A percentile compares a stretch with the other conserved stretches of the same genome.
Evolutionary conservation across 2,797 vertebrate species (phyloP).

Genomic region (Gymnocypris eckloni): DNA sequence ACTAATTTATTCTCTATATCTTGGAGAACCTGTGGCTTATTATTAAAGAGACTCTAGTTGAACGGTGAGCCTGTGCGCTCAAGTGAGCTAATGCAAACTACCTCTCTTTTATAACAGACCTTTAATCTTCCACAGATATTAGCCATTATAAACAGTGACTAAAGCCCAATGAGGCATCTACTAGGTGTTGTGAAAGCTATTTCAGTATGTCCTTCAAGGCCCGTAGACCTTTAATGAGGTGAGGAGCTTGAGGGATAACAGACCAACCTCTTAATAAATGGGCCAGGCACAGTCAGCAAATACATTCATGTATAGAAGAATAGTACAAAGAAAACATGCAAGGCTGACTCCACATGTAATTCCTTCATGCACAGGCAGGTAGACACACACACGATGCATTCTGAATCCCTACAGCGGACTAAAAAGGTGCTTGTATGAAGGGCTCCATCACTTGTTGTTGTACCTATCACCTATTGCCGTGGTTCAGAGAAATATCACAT

Average conservation of each 20-base stretch:
- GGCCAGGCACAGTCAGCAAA: slow-evolving; percentile 17
- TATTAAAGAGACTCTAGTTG: neutral
- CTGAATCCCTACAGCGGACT: neutral
- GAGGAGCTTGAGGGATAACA: slow-evolving; percentile 29
- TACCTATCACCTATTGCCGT: neutral
- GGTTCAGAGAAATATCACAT: slow-evolving; percentile 21
- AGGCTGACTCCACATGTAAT: neutral
- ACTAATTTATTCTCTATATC: neutral
- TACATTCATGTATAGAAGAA: neutral
- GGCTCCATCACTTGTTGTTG: slow-evolving; percentile 3
- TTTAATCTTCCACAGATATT: slow-evolving; percentile 26
- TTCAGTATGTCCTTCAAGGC: slow-evolving; percentile 42
- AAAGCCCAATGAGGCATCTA: slow-evolving; percentile 41
- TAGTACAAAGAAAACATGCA: neutral
- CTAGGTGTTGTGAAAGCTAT: slow-evolving; percentile 32
- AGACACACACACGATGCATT: neutral
- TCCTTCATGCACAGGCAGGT: neutral
- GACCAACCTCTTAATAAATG: slow-evolving; percentile 25
- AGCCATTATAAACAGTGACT: slow-evolving; percentile 42
- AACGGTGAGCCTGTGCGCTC: neutral
- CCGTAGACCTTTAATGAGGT: slow-evolving; percentile 37
- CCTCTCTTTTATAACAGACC: slow-evolving; percentile 6
- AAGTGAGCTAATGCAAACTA: slow-evolving; percentile 22
- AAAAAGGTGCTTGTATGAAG: neutral
- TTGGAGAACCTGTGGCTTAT: neutral